Evolutionary conservation across 2,797 vertebrate genomes (phyloP).

Genomic region (Pelodytes ibericus): DNA sequence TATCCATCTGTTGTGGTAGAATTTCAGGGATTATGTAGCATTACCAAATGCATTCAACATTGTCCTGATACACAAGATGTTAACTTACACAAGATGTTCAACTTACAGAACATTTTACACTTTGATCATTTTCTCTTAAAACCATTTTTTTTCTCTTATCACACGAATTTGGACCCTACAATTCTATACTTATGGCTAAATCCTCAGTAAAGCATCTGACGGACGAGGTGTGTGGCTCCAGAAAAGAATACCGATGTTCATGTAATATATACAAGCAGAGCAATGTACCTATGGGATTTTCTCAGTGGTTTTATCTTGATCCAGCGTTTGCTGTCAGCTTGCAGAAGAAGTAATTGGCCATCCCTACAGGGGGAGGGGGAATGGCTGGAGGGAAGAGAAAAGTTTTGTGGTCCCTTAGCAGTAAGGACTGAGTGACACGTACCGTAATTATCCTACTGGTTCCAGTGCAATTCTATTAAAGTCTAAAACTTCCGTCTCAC

Average conservation of each 20-base stretch:
- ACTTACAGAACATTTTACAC: too few relatives aligned
- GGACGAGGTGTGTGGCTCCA: slow-evolving; percentile 1
- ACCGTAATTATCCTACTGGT: slow-evolving; percentile 37
- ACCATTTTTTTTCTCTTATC: too few relatives aligned
- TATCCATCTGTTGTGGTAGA: too few relatives aligned
- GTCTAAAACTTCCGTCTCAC: neutral
- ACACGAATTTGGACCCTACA: too few relatives aligned
- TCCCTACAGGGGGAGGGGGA: slow-evolving; percentile 25
- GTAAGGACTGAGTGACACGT: slow-evolving; percentile 32
- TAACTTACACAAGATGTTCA: too few relatives aligned
- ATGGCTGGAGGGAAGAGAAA: slow-evolving; percentile 2
- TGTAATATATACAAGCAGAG: slow-evolving; percentile 31
- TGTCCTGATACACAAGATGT: too few relatives aligned
- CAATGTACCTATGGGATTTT: slow-evolving; percentile 18
- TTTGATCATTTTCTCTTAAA: too few relatives aligned
- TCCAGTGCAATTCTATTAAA: slow-evolving; percentile 36
- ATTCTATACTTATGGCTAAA: too few relatives aligned
- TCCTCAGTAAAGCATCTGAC: neutral
- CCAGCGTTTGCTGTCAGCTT: slow-evolving; percentile 27
- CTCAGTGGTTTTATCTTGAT: slow-evolving; percentile 28
- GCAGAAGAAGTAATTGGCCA: slow-evolving; percentile 45
- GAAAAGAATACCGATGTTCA: slow-evolving; percentile 7
- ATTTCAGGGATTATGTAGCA: too few relatives aligned
- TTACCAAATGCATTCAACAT: too few relatives aligned
- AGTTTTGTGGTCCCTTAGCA: slow-evolving; percentile 37